Percentiles rank a stretch among this genome's conserved stretches.
Evolutionary conservation across 2,797 vertebrate species (phyloP).

Genomic region (Lindbergichthys nudifrons): DNA sequence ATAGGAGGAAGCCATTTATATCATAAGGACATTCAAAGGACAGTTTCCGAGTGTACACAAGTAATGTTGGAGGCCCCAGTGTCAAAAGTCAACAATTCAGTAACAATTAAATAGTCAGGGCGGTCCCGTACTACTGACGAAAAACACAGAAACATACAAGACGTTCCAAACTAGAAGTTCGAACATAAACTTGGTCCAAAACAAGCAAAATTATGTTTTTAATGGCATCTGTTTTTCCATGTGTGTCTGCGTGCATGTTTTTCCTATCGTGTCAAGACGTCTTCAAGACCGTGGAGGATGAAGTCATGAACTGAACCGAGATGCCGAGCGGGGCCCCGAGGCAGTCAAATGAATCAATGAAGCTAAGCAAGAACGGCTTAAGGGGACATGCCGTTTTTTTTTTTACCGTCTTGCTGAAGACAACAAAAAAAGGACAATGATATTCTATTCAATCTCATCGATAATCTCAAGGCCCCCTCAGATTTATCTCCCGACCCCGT

Average conservation of each 20-base stretch:
- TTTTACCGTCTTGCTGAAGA: slow-evolving; percentile 76
- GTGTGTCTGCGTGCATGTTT: slow-evolving; percentile 34
- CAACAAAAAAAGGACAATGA: slow-evolving; percentile 44
- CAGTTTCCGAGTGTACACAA: slow-evolving; percentile 42
- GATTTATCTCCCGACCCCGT: slow-evolving; percentile 1
- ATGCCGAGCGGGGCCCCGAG: slow-evolving; percentile 65
- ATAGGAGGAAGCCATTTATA: slow-evolving; percentile 44
- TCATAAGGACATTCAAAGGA: slow-evolving; percentile 46
- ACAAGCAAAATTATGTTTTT: slow-evolving; percentile 9
- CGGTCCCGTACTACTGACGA: no score
- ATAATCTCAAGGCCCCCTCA: not conserved
- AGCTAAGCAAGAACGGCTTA: slow-evolving; percentile 62
- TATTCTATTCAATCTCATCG: no score
- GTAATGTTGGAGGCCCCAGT: slow-evolving; percentile 22
- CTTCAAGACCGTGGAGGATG: slow-evolving; percentile 52
- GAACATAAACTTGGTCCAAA: not conserved
- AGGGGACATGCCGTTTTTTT: slow-evolving; percentile 73
- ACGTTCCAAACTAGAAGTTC: not conserved
- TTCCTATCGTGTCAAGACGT: slow-evolving; percentile 55
- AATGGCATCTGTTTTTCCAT: slow-evolving; percentile 4
- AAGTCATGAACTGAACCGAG: slow-evolving; percentile 71
- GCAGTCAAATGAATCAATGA: slow-evolving; percentile 74
- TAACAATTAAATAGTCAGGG: slow-evolving; percentile 48
- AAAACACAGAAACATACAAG: no score
- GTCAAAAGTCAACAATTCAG: slow-evolving; percentile 55